A percentile compares a stretch with the other conserved stretches of the same genome.
Conservation (phyloP, 2,797 vertebrate genomes). For the Morus bassanus region DNA sequence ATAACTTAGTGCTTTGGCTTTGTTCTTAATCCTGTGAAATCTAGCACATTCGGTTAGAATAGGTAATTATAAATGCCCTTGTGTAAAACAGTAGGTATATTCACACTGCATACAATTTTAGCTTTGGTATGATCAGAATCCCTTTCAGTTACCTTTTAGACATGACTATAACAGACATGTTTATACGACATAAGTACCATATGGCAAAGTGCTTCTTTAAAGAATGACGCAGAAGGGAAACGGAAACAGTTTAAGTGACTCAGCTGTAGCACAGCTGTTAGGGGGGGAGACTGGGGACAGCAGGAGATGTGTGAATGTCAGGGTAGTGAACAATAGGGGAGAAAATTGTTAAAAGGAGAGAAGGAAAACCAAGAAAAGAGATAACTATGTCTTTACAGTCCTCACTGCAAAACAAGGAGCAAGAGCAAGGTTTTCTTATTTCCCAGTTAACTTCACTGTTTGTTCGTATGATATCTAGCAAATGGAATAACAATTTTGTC, state of each 20-base stretch:
- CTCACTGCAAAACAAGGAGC: not conserved
- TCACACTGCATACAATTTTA: not conserved
- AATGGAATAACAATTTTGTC: not conserved
- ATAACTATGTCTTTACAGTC: not conserved
- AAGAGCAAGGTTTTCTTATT: not conserved
- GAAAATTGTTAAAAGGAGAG: not conserved
- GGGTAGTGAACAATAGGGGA: not conserved
- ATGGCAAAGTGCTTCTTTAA: not conserved
- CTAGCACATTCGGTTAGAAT: not conserved
- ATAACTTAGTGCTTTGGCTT: not conserved
- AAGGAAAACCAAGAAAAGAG: not conserved
- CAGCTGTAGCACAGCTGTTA: not conserved
- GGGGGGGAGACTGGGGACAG: not conserved
- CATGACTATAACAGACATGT: not conserved
- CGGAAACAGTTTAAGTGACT: not conserved
- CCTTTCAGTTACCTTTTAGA: not conserved
- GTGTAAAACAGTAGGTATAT: not conserved
- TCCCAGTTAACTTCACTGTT: not conserved
- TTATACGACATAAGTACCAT: not conserved
- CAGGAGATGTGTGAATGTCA: not conserved
- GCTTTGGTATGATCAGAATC: not conserved
- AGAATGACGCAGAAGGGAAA: not conserved
- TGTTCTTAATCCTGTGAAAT: not conserved
- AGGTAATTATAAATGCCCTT: not conserved
- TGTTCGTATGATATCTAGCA: not conserved